Evolutionary conservation across 1,140 invertebrate genomes (phyloP).

Genomic region (Spodoptera frugiperda): DNA sequence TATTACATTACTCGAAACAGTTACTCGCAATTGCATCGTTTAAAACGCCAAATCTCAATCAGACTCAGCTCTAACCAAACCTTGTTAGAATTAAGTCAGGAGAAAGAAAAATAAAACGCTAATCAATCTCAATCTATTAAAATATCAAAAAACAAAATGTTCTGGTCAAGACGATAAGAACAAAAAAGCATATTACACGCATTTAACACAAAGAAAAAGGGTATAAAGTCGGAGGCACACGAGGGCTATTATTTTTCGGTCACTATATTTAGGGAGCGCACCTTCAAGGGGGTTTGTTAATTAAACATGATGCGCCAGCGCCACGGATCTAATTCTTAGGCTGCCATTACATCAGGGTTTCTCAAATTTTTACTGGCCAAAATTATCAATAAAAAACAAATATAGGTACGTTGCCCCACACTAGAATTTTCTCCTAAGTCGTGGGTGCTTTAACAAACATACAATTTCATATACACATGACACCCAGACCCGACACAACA

Average conservation of each 20-base stretch:
- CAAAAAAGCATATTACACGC: constrained; percentile 48
- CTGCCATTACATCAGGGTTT: constrained; percentile 33
- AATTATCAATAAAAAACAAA: too few species aligned
- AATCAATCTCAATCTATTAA: constrained; percentile 14
- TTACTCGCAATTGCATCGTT: too few species aligned
- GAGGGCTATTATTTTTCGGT: constrained; percentile 79
- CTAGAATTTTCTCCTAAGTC: too few species aligned
- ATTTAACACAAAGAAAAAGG: constrained; percentile 57
- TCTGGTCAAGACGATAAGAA: constrained; percentile 21
- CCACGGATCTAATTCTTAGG: constrained; percentile 36
- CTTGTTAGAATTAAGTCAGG: not conserved
- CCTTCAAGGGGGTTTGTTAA: constrained; percentile 75
- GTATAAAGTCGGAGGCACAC: constrained; percentile 63
- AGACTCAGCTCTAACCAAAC: too few species aligned
- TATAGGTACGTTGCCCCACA: too few species aligned
- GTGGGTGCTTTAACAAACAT: too few species aligned
- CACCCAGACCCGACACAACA: too few species aligned
- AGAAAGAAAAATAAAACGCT: not conserved
- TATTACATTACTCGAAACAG: too few species aligned
- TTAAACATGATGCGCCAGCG: constrained; percentile 62
- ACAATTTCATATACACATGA: too few species aligned
- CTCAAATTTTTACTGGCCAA: constrained; percentile 29
- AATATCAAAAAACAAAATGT: constrained; percentile 11
- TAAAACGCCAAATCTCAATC: too few species aligned
- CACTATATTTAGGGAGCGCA: constrained; percentile 72